Evolutionary conservation across 2,113 vertebrate species (phyloP), one percentile per base, ranked within the genome.

Genomic region (Pedetes capensis): DNA sequence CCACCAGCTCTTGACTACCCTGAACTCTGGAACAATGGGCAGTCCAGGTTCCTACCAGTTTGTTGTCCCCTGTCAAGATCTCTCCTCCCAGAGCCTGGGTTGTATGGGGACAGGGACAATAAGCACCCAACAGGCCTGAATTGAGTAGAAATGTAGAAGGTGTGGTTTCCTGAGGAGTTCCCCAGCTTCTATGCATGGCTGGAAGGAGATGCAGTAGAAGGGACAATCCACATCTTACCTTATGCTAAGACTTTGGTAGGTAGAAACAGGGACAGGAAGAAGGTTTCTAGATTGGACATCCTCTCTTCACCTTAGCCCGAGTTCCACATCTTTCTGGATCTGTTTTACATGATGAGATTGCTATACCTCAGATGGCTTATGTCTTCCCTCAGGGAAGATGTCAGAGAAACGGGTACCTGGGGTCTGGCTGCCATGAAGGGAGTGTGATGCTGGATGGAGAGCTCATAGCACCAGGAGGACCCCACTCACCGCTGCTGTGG

Each of bases 401-500:
- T 84, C 34, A 59, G 47, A 88, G 88, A 27, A 47, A 23, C 12
- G 2, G 51, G n/a, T 17, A 22, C 17, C n/a, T 10, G 11, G 25
- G 32, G n/a, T 18, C 37, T 61, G 53, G 68, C 71, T 20, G 34
- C 57, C 22, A 2, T n/a, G n/a, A 4, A 0, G 42, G 51, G 72
- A n/a, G 5, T 0, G 16, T 29, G 4, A 2, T 11, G n/a, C 20
- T 11, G 17, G 61, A 25, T 1, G 47, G 12, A 17, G 37, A 8
- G 55, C 1, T 29, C 3, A 5, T 3, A 6, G 17, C 10, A n/a
- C 42, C 51, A 29, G 47, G 61, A 44, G 59, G 63, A 29, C 22
- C 34, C 12, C 64, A 74, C 98, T 97, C 97, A 99, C 99, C 29
- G 99, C 99, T 0, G 99, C 99, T 0, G 99, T 99, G 72, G 99